Evolutionary conservation across 2,888 invertebrate genomes (phyloP).

Genomic region (Octonoba sinensis): DNA sequence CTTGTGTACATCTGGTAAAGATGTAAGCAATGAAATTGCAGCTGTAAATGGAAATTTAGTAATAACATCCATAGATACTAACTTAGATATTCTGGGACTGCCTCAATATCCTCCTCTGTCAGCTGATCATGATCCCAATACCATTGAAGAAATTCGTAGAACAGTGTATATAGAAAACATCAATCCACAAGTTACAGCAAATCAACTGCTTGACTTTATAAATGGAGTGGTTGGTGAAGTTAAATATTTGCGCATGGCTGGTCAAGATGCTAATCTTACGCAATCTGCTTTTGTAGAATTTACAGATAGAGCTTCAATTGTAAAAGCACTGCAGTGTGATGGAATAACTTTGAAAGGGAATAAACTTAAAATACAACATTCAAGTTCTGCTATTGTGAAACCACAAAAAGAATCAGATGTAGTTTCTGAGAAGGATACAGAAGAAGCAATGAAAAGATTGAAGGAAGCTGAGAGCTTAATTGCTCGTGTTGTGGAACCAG

Average conservation of each 20-base stretch:
- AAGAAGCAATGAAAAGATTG: conserved; percentile 55
- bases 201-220: conserved; percentile 53
- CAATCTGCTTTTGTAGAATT: conserved; percentile 61
- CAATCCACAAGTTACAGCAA: conserved; percentile 46
- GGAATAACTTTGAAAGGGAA: conserved; percentile 53
- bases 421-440: conserved; percentile 54
- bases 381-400: conserved; percentile 53
- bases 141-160: conserved; percentile 56
- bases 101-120: conserved; percentile 56
- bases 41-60: conserved; percentile 58
- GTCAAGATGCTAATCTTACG: conserved; percentile 35
- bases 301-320: conserved; percentile 52
- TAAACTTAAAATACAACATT: conserved; percentile 49
- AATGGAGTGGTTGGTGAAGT: conserved; percentile 57
- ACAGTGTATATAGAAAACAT: conserved; percentile 59
- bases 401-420: conserved; percentile 51
- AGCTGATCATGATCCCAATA: conserved; percentile 57
- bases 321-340: conserved; percentile 58
- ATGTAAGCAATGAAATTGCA: conserved; percentile 58
- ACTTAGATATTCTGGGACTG: conserved; percentile 52
- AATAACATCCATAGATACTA: conserved; percentile 50
- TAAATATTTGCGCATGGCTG: conserved; percentile 55
- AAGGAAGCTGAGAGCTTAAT: conserved; percentile 60
- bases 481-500: conserved; percentile 53
- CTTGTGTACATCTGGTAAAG: conserved; percentile 45